These are phyloP conservation scores for Adelognathus sp. DNA, from an alignment of 2,888 invertebrate genomes.

Conservation along the genomic window DNA sequence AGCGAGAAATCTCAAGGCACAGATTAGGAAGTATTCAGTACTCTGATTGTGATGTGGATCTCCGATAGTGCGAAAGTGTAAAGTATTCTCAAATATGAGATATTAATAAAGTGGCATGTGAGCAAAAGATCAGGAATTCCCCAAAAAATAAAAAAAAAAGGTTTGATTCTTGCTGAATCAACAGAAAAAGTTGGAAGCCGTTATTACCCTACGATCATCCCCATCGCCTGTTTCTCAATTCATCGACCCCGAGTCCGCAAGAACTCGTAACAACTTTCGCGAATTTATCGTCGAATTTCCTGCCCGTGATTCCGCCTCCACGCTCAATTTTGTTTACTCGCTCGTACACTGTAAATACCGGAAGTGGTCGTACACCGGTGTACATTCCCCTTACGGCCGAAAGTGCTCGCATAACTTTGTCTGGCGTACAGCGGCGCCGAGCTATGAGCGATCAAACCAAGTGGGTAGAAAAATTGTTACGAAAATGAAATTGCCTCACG, in stretches of 20 bases:
- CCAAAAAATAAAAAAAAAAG: too few species aligned
- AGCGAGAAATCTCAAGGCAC: too few species aligned
- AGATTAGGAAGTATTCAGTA: too few species aligned
- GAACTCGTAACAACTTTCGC: slow-evolving; percentile 20
- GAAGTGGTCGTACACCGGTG: slow-evolving; percentile 19
- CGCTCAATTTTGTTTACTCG: slow-evolving; percentile 31
- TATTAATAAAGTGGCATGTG: too few species aligned
- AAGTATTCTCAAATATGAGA: too few species aligned
- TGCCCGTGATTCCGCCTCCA: neutral
- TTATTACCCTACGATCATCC: neutral
- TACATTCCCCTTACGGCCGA: slow-evolving; percentile 8
- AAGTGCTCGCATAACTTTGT: slow-evolving; percentile 22
- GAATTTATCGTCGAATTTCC: slow-evolving; percentile 15
- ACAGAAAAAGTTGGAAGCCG: neutral
- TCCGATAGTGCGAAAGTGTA: too few species aligned
- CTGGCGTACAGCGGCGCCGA: neutral
- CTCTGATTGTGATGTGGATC: too few species aligned
- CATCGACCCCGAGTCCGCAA: neutral
- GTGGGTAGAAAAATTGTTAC: slow-evolving; percentile 19
- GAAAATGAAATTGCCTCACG: slow-evolving; percentile 43
- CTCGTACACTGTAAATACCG: slow-evolving; percentile 35
- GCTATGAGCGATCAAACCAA: neutral
- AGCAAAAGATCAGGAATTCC: too few species aligned
- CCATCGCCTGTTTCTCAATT: neutral
- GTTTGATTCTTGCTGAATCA: neutral